These are phyloP conservation scores for Dicycla oo DNA, from an alignment of 2,888 invertebrate genomes.

Conservation along the genomic window DNA sequence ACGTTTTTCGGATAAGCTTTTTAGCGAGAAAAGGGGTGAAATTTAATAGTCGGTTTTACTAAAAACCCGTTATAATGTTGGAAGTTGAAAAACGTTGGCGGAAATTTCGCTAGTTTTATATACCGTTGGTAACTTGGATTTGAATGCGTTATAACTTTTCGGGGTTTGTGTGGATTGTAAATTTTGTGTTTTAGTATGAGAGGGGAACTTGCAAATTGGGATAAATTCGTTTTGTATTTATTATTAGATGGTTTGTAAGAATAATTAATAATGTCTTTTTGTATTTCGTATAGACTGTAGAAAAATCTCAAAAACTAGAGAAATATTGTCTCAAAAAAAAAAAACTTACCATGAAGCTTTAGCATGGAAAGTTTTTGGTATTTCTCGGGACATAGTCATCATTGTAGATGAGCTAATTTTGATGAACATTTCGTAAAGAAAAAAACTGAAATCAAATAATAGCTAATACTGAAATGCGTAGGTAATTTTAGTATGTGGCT, in stretches of 20 bases:
- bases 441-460: not conserved
- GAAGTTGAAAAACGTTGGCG: slow-evolving; percentile 65
- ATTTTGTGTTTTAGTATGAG: slow-evolving; percentile 32
- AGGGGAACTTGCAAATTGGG: slow-evolving; percentile 9
- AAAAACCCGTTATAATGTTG: slow-evolving; percentile 71
- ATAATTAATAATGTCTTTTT: too few relatives aligned
- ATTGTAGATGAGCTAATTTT: too few relatives aligned
- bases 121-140: slow-evolving; percentile 57
- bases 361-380: not conserved
- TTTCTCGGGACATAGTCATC: too few relatives aligned
- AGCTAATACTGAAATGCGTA: not conserved
- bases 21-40: slow-evolving; percentile 77
- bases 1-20: slow-evolving; percentile 80
- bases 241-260: not conserved
- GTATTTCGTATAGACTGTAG: too few relatives aligned
- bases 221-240: slow-evolving; percentile 5
- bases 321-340: too few relatives aligned
- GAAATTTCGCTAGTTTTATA: slow-evolving; percentile 59
- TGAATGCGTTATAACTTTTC: slow-evolving; percentile 58
- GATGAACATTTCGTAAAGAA: not conserved
- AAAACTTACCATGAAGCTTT: too few relatives aligned
- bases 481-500: not conserved
- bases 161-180: slow-evolving; percentile 28
- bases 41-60: slow-evolving; percentile 75
- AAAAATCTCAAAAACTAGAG: too few relatives aligned